These are phyloP conservation scores for Phthorimaea operculella DNA, from an alignment of 1,140 invertebrate species.

Conservation along the genomic window DNA sequence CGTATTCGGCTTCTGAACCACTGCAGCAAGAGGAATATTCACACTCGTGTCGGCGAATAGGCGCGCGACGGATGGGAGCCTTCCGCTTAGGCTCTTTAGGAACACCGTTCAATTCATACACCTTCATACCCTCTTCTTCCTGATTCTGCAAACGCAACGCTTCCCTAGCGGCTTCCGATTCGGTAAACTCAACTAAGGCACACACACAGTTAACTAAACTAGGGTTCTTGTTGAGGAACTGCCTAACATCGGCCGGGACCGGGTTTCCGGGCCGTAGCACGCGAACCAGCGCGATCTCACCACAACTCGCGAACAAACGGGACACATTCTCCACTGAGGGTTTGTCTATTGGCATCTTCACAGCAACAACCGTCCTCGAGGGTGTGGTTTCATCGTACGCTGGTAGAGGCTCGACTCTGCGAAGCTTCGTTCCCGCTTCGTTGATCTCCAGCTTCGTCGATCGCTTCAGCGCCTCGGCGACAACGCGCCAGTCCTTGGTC, in stretches of 20 bases:
- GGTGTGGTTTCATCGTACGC: slow-evolving; percentile 91
- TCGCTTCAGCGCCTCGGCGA: slow-evolving; percentile 82
- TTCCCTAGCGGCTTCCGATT: slow-evolving; percentile 83
- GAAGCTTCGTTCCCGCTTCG: slow-evolving; percentile 89
- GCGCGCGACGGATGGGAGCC: slow-evolving; percentile 57
- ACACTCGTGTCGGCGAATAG: slow-evolving; percentile 54
- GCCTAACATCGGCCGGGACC: slow-evolving; percentile 87
- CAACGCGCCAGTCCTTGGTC: slow-evolving; percentile 92
- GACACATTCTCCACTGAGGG: slow-evolving; percentile 89
- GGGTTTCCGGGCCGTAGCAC: slow-evolving; percentile 88
- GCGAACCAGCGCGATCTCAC: slow-evolving; percentile 88
- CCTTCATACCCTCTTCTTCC: slow-evolving; percentile 62
- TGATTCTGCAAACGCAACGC: slow-evolving; percentile 74
- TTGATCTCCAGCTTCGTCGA: slow-evolving; percentile 91
- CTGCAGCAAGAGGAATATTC: slow-evolving; percentile 74
- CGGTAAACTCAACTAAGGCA: slow-evolving; percentile 90
- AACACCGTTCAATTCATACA: slow-evolving; percentile 70
- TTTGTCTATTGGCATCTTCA: slow-evolving; percentile 84
- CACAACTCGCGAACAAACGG: slow-evolving; percentile 86
- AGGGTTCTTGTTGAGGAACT: slow-evolving; percentile 91
- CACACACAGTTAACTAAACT: slow-evolving; percentile 85
- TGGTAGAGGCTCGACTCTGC: slow-evolving; percentile 85
- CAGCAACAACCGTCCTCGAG: slow-evolving; percentile 89
- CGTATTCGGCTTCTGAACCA: slow-evolving; percentile 75
- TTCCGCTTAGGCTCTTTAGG: slow-evolving; percentile 70